phyloP scores from a whole-genome alignment of 23 tunicate genomes.

The Clavelina lepadiformis region DNA sequence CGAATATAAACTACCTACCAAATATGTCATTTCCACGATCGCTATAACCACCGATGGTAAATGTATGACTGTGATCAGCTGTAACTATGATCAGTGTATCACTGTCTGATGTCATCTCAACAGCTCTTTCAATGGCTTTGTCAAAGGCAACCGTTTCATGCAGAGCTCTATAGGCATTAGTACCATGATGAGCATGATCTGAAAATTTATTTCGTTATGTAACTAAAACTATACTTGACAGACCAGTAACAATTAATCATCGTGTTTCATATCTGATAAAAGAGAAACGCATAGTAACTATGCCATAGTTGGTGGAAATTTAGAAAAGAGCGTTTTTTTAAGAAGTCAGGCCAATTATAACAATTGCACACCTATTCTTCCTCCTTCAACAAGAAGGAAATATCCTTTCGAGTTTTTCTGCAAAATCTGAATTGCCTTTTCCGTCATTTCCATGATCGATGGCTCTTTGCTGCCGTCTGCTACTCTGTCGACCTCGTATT shows the following conservation, averaged over 20 bases:
- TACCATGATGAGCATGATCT: constrained; percentile 76
- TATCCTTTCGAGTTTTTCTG: constrained; percentile 55
- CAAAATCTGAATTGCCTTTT: constrained; percentile 50
- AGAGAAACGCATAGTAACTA: too few species aligned
- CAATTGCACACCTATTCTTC: constrained; percentile 75
- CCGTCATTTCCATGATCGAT: constrained; percentile 52
- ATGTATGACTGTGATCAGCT: constrained; percentile 92
- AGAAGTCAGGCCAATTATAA: too few species aligned
- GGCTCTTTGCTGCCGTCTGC: constrained; percentile 46
- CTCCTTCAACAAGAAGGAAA: constrained; percentile 70
- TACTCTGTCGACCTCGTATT: constrained; percentile 57
- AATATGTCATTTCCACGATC: constrained; percentile 74
- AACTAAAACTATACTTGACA: too few species aligned
- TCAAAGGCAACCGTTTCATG: constrained; percentile 78
- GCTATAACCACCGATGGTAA: constrained; percentile 73
- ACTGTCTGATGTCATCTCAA: constrained; percentile 65
- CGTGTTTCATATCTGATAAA: too few species aligned
- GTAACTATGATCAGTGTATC: constrained; percentile 88
- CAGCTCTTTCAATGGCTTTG: constrained; percentile 74
- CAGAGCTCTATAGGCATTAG: constrained; percentile 64
- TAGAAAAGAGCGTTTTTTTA: too few species aligned
- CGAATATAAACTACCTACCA: too few species aligned
- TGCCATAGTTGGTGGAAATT: too few species aligned
- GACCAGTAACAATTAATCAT: too few species aligned
- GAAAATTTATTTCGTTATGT: background rate